Percentiles rank a stretch among this genome's conserved stretches.
These are phyloP conservation scores for Turdus rufiventris DNA, from an alignment of 2,113 vertebrate genomes.

Conservation along the genomic window DNA sequence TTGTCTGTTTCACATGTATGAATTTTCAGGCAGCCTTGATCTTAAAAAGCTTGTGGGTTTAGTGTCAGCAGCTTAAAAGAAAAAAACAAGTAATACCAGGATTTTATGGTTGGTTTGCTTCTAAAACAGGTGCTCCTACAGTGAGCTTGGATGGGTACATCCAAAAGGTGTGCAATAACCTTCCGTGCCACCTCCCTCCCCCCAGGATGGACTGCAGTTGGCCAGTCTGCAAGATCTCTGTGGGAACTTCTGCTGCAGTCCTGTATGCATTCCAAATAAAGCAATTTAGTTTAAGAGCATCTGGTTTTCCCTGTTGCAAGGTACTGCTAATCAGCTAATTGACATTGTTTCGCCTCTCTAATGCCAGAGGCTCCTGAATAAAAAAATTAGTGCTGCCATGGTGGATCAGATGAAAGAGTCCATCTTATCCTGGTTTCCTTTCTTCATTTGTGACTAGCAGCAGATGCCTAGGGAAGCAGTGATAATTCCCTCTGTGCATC, in stretches of 20 bases:
- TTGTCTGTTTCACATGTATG: neutral
- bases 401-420: constrained; percentile 15
- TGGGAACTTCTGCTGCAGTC: constrained; percentile 36
- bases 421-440: neutral
- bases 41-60: neutral
- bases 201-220: neutral
- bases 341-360: constrained; percentile 31
- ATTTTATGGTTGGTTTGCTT: neutral
- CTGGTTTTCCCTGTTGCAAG: constrained; percentile 53
- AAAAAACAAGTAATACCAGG: neutral
- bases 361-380: constrained; percentile 18
- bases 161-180: neutral
- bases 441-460: neutral
- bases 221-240: neutral
- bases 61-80: neutral
- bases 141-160: neutral
- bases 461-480: constrained; percentile 9
- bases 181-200: accelerated
- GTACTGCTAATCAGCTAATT: constrained; percentile 28
- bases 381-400: constrained; percentile 34
- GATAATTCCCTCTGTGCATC: neutral
- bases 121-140: neutral
- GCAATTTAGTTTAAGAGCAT: constrained; percentile 43
- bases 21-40: neutral
- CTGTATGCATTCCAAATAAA: constrained; percentile 48